A percentile compares a stretch with the other conserved stretches of the same genome.
phyloP scores from a whole-genome alignment of 2,113 vertebrate genomes.

The Myotis brandtii region DNA sequence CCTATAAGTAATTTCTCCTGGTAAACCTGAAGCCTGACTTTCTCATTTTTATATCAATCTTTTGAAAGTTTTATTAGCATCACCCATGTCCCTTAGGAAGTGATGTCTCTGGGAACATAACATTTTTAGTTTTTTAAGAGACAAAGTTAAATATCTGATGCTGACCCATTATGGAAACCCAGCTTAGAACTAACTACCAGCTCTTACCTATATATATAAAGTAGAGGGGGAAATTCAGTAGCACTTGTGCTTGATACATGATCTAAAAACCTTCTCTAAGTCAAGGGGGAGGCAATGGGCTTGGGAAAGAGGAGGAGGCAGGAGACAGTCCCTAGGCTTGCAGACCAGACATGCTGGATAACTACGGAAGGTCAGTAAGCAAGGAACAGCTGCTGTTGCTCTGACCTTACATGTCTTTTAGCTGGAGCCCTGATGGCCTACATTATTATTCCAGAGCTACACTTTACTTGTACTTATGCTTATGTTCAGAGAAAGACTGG shows the following conservation, averaged over 20 bases:
- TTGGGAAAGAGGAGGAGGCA: neutral
- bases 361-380: neutral
- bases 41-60: neutral
- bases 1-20: neutral
- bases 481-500: neutral
- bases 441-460: neutral
- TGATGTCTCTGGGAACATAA: neutral
- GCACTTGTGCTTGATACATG: neutral
- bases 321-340: neutral
- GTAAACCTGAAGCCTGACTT: neutral
- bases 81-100: neutral
- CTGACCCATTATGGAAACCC: neutral
- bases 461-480: neutral
- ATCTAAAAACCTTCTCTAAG: neutral
- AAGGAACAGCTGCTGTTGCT: too few species aligned
- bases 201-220: neutral
- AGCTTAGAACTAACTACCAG: neutral
- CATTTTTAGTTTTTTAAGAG: neutral
- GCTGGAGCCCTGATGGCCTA: neutral
- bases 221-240: neutral
- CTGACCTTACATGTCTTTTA: neutral
- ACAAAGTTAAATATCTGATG: neutral
- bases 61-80: neutral
- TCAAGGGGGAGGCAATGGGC: neutral
- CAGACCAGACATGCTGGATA: neutral